These are phyloP conservation scores for Agapetus fuscipes DNA, from an alignment of 2,888 invertebrate species.

Conservation along the genomic window DNA sequence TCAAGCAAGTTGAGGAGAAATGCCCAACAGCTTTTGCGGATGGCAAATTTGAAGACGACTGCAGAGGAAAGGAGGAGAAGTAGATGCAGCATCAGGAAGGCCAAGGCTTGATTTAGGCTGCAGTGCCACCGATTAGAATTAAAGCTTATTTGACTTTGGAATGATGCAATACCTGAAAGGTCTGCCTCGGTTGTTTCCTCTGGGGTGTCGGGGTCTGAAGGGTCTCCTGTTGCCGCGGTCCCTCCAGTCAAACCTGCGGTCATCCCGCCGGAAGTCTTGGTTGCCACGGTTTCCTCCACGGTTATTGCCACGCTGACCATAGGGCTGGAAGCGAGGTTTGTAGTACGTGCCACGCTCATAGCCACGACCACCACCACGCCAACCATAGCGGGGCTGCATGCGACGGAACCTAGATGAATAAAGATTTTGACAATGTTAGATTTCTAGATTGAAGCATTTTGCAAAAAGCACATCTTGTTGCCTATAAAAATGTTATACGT, in stretches of 20 bases:
- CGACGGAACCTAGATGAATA: constrained; percentile 30
- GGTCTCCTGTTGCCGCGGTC: constrained; percentile 28
- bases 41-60: no score
- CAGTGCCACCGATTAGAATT: no score
- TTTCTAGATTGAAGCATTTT: no score
- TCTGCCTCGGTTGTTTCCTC: constrained; percentile 36
- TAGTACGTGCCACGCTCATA: constrained; percentile 71
- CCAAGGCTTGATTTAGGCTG: no score
- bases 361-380: constrained; percentile 39
- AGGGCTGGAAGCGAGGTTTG: constrained; percentile 65
- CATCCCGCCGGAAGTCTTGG: constrained; percentile 33
- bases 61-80: no score
- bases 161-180: constrained; percentile 37
- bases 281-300: constrained; percentile 41
- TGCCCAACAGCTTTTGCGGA: no score
- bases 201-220: constrained; percentile 36
- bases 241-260: constrained; percentile 31
- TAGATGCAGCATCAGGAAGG: no score
- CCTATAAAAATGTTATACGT: no score
- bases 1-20: no score
- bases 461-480: no score
- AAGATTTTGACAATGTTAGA: no score
- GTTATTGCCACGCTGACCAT: constrained; percentile 34
- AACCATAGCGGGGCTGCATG: constrained; percentile 40
- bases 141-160: no score